A percentile compares a stretch with the other conserved stretches of the same genome.
Evolutionary conservation across 53 echinoderm and acorn worm genomes (phyloP).

Genomic region (Paelopatides confundens): DNA sequence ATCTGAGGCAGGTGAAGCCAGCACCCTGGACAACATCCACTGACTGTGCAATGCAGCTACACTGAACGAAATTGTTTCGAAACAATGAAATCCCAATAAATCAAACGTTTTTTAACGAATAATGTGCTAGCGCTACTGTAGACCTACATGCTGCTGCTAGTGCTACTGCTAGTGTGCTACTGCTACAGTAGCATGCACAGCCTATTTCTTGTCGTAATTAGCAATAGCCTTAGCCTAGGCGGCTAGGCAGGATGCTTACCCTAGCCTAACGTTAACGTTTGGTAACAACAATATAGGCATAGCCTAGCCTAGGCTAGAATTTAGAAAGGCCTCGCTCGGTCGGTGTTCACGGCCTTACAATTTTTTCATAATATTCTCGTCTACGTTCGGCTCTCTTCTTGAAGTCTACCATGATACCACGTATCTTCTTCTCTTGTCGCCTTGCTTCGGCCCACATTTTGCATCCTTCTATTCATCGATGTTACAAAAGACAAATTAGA

Average conservation of each 20-base stretch:
- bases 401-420: constrained; percentile 98
- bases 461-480: neutral
- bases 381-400: constrained; percentile 96
- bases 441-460: constrained; percentile 99
- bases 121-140: no score
- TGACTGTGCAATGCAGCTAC: no score
- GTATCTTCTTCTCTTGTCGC: constrained; percentile 93
- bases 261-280: neutral
- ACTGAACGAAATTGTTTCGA: no score
- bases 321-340: neutral
- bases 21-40: no score
- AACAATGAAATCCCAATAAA: no score
- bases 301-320: neutral
- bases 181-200: no score
- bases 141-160: no score
- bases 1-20: no score
- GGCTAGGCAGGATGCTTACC: neutral
- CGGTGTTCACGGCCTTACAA: constrained; percentile 81
- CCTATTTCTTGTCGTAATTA: no score
- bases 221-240: no score
- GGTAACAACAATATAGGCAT: neutral
- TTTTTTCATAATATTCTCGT: constrained; percentile 96
- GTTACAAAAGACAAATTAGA: neutral
- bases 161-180: no score
- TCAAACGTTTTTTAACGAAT: no score